Conservation (phyloP, 2,797 vertebrate species). For the Cephalopachus bancanus region DNA sequence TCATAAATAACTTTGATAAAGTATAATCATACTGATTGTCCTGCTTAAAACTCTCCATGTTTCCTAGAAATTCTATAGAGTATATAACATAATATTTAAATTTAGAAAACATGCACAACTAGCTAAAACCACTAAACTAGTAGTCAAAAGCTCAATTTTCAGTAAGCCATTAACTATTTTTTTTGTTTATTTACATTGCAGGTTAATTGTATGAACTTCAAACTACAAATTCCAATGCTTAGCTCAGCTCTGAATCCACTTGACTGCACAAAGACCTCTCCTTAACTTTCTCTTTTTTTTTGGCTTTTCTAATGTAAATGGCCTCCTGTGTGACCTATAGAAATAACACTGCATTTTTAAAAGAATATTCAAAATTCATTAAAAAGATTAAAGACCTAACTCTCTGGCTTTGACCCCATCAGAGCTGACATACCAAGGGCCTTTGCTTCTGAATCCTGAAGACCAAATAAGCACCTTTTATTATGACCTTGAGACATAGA, state of each 20-base stretch:
- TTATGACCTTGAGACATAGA: conserved; percentile 71
- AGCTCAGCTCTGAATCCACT: conserved; percentile 75
- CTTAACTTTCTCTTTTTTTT: conserved; percentile 51
- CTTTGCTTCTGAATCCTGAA: conserved; percentile 54
- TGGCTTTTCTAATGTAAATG: conserved; percentile 68
- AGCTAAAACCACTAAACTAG: background rate
- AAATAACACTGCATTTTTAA: conserved; percentile 78
- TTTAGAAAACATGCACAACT: background rate
- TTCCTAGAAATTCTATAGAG: background rate
- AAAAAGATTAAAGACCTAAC: conserved; percentile 76
- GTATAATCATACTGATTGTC: background rate
- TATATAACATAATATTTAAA: background rate
- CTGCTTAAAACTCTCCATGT: background rate
- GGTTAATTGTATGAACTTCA: conserved; percentile 79
- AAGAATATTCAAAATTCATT: conserved; percentile 82
- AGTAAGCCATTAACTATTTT: background rate
- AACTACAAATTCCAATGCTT: conserved; percentile 59
- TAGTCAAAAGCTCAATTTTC: background rate
- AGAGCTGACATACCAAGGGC: conserved; percentile 57
- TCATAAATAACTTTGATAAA: background rate
- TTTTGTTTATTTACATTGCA: conserved; percentile 55
- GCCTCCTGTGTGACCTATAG: conserved; percentile 70
- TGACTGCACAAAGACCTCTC: conserved; percentile 75
- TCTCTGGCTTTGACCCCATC: conserved; percentile 73
- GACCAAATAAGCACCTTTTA: conserved; percentile 72